Conservation (phyloP, 2,888 invertebrate species). For the Epinotia demarniana region DNA sequence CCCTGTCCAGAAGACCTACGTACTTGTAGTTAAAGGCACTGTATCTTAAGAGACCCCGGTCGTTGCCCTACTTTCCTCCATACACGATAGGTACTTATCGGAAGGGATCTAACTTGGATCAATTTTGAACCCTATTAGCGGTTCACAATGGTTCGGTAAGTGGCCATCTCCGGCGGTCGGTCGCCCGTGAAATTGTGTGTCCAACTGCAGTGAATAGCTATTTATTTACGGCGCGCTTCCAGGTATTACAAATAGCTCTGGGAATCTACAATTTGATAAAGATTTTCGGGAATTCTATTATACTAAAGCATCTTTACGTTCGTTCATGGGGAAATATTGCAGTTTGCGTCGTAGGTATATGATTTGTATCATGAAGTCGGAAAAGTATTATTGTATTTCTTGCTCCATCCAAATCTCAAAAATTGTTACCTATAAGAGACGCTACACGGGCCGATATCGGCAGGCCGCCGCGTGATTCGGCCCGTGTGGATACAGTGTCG, state of each 20-base stretch:
- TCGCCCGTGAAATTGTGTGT: slow-evolving; percentile 34
- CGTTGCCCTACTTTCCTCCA: background rate
- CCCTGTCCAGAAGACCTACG: too few relatives aligned
- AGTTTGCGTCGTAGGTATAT: background rate
- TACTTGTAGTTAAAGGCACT: too few relatives aligned
- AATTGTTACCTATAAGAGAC: too few relatives aligned
- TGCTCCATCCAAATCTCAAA: too few relatives aligned
- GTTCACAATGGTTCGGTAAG: slow-evolving; percentile 31
- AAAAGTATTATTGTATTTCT: too few relatives aligned
- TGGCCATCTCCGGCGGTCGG: slow-evolving; percentile 26
- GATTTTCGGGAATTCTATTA: slow-evolving; percentile 1
- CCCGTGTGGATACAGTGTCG: too few relatives aligned
- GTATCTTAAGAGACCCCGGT: too few relatives aligned
- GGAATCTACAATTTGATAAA: background rate
- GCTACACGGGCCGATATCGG: too few relatives aligned
- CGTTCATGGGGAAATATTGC: background rate
- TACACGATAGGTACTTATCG: background rate
- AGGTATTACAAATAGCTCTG: slow-evolving; percentile 1
- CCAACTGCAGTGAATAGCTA: slow-evolving; percentile 23
- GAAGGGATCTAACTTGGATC: background rate
- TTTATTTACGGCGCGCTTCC: slow-evolving; percentile 21
- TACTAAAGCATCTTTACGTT: background rate
- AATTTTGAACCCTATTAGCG: slow-evolving; percentile 34
- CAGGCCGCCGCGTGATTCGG: too few relatives aligned
- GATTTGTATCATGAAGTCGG: too few relatives aligned